A percentile compares a stretch with the other conserved stretches of the same genome.
Conservation (phyloP, 1,140 invertebrate species). For the Lysiphlebus fabarum region DNA sequence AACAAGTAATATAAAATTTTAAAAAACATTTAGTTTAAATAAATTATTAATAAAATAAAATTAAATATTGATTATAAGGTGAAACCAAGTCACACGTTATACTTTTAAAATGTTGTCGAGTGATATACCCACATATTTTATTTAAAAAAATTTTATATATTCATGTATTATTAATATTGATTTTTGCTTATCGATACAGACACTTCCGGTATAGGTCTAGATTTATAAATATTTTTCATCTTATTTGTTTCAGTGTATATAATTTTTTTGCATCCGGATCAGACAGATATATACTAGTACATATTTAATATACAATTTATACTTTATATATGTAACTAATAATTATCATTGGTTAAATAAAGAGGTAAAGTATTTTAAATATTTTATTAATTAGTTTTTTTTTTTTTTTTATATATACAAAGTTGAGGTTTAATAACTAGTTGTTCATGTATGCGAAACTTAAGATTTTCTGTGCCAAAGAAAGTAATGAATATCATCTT, state of each 20-base stretch:
- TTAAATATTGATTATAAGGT: neutral
- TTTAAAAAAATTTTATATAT: neutral
- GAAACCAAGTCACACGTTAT: constrained; percentile 7
- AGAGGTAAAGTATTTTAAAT: neutral
- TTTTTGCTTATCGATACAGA: neutral
- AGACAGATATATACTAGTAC: too few relatives aligned
- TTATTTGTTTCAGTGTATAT: too few relatives aligned
- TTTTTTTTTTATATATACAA: too few relatives aligned
- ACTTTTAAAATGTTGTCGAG: neutral
- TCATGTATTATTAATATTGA: neutral
- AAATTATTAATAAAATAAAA: too few relatives aligned
- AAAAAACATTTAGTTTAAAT: too few relatives aligned
- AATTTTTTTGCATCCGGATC: too few relatives aligned
- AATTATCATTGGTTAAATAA: neutral
- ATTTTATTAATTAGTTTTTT: neutral
- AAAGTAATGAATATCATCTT: constrained; percentile 32
- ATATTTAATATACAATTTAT: too few relatives aligned
- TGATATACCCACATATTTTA: too few relatives aligned
- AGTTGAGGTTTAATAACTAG: constrained; percentile 3
- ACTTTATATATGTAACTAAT: too few relatives aligned
- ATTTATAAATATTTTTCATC: too few relatives aligned
- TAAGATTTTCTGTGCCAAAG: constrained; percentile 38
- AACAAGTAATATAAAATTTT: too few relatives aligned
- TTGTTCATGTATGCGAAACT: neutral
- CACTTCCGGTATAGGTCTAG: constrained; percentile 1